Base-by-base conservation (phyloP, 2,797 vertebrate species). In the Artibeus lituratus region DNA sequence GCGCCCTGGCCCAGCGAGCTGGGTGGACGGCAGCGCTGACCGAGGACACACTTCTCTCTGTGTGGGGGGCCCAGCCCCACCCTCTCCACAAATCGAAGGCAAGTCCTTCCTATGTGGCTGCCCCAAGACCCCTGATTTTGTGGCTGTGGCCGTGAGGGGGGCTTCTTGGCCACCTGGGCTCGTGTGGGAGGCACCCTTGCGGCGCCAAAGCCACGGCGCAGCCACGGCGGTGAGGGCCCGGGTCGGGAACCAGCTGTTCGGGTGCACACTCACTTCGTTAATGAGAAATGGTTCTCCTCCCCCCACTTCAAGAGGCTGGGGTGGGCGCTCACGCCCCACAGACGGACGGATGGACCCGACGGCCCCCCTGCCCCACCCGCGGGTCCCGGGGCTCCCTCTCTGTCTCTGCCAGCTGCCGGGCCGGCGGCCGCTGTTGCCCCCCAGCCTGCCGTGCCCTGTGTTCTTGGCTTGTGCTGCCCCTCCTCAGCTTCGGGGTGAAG, bases 181-280 rank as follows among this genome's bases (percentile, higher is more conserved):
- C 1, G 2, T 7, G 39, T 0, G 1, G 26, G 80, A 26, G 12
- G 39, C 2, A 4, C 2, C 51, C 26, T 1, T 4, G 11, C 0
- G 0, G n/a, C 26, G 2, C 0, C 44, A 55, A 55, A 55, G 22
- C 24, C 24, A 39, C 32, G 12, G 26, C 19, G 29, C 67, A 37
- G 16, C 32, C 7, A 14, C 15, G 18, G 65, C 0, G 0, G 18
- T 0, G 3, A 37, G 69, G 92, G 35, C 8, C 7, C 9, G 6
- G 47, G 39, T 29, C 9, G 1, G 87, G 76, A 77, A 21, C n/a
- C 44, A 39, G 77, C 44, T 0, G 29, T 14, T 39, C 2, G 3
- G 55, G 74, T 15, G 8, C 16, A 29, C 1, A 0, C 22, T 80
- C 3, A 0, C n/a, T 65, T 24, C 7, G 44, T 39, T 59, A 5